Base-by-base conservation (phyloP, 30 jellyfish, hydroid and myxozoan genomes). In the Cassiopea andromeda region DNA sequence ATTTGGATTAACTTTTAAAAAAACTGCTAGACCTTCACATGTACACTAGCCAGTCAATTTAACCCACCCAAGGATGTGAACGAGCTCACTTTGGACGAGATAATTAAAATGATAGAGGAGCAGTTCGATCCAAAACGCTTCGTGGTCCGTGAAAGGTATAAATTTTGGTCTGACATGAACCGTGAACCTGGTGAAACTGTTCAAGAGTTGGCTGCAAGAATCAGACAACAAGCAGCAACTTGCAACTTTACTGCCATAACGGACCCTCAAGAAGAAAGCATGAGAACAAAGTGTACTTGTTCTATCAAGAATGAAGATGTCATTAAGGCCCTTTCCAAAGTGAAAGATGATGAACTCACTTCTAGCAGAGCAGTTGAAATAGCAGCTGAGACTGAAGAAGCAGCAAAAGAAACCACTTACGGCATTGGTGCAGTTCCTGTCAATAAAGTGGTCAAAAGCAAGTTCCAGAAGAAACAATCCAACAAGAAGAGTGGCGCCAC, bases 161-260 rank as follows among this genome's bases (percentile, higher is more conserved):
- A 61, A 92, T 87, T 87, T 87, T 87, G 91, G 91, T 44, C 61
- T 49, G 68, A 50, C 47, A 50, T 79, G 72, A 58, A 64, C 66
- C 61, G 71, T 44, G 77, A 77, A 47, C 94, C 91, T 16, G 90
- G 91, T 59, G 94, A 87, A 69, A 87, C 94, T 18, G 44, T 87
- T 47, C 94, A 87, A 59, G 91, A 76, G 61, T 66, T 87, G 66
- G 91, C 94, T 5, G 90, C 91, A 79, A 48, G 69, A 2, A 79
- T 77, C n/a, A 84, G 94, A 16, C 91, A 87, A 64, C 85, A 87
- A 17, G 94, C 94, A 44, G 84, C 94, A 17, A 87, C 91, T 54
- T 48, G 92, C 67, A 76, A 78, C 46, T 87, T 87, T 69, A 17
- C 94, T 19, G 66, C 90, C 54, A 77, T 75, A 46, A 46, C 77